These are phyloP conservation scores for Blastobasis lacticolella DNA, from an alignment of 2,888 invertebrate genomes.

Conservation along the genomic window DNA sequence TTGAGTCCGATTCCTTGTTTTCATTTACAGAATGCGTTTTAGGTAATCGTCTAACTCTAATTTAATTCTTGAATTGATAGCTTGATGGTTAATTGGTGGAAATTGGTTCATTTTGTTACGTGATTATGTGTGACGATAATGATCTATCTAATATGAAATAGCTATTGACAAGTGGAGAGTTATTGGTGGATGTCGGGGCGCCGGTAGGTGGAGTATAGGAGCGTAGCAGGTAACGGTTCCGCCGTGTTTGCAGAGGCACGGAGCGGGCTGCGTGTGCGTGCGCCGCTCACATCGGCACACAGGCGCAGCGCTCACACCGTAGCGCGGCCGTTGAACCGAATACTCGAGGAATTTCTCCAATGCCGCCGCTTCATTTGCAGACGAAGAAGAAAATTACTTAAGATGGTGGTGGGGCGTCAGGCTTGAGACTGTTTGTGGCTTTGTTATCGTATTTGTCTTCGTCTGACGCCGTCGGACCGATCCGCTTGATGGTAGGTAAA, in stretches of 20 bases:
- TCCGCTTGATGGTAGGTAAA: background rate
- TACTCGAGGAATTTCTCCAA: conserved; percentile 71
- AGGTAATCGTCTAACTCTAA: too few relatives aligned
- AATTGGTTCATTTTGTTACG: too few relatives aligned
- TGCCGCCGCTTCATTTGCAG: conserved; percentile 47
- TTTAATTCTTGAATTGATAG: too few relatives aligned
- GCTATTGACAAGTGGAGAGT: conserved; percentile 7
- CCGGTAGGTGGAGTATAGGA: conserved; percentile 48
- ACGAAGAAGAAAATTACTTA: conserved; percentile 55
- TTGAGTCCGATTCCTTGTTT: background rate
- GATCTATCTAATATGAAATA: background rate
- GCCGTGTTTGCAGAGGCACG: conserved; percentile 62
- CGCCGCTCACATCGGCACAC: conserved; percentile 47
- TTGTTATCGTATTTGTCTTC: background rate
- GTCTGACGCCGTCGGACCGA: background rate
- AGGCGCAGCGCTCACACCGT: conserved; percentile 48
- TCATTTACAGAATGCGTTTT: background rate
- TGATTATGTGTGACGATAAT: too few relatives aligned
- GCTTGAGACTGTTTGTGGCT: conserved; percentile 2
- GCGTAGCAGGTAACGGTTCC: conserved; percentile 62
- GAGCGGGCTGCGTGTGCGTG: conserved; percentile 52
- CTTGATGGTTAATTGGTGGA: too few relatives aligned
- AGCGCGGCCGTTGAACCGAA: conserved; percentile 71
- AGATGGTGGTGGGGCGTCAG: conserved; percentile 23
- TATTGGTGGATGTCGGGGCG: conserved; percentile 25